Evolutionary conservation across 2,888 invertebrate species (phyloP), one percentile per base, ranked within the genome.

Genomic region (Branchellion lobata): DNA sequence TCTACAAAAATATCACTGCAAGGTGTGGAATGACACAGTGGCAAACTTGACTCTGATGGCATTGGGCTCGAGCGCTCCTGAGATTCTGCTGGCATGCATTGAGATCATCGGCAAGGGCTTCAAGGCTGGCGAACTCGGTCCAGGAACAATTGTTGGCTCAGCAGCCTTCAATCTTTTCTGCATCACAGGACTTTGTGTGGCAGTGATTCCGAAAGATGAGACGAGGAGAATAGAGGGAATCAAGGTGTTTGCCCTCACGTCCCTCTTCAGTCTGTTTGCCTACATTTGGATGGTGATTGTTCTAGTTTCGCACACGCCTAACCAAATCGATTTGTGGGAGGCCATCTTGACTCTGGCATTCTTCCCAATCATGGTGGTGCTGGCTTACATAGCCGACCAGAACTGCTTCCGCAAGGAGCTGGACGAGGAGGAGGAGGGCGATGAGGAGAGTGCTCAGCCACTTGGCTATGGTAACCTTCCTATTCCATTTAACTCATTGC

Each of bases 11-110:
- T 65, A 8, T 33, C n/a, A 65, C 24, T 34, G 3, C 0, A n/a
- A 80, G 80, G 71, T 80, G 81, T 99, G 99, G 99, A 99, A 99
- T 79, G 98, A 98, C 88, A 98, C 99, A 1, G 98, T 99, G 68
- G 97, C 97, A 82, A 99, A 99, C 89, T 89, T 99, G 84, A 99
- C 98, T 3, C 90, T 99, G 78, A 99, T 99, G 99, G 99, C 99
- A 21, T 89, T 99, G 79, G 98, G 99, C 1, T 97, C 97, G 31
- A 97, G 96, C 84, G 98, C 98, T 1, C 99, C 99, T 0, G 99
- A 99, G 89, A 99, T 99, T 86, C 89, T 99, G 33, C 89, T 99
- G 69, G 98, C 98, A 21, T 94, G 98, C 84, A 98, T 99, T 86
- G 99, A 99, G 89, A 96, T 98, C 87, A 94, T 93, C 88, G 96